A percentile compares a stretch with the other conserved stretches of the same genome.
These are phyloP conservation scores for Aythya fuligula DNA, from an alignment of 2,797 vertebrate species.

Conservation along the genomic window DNA sequence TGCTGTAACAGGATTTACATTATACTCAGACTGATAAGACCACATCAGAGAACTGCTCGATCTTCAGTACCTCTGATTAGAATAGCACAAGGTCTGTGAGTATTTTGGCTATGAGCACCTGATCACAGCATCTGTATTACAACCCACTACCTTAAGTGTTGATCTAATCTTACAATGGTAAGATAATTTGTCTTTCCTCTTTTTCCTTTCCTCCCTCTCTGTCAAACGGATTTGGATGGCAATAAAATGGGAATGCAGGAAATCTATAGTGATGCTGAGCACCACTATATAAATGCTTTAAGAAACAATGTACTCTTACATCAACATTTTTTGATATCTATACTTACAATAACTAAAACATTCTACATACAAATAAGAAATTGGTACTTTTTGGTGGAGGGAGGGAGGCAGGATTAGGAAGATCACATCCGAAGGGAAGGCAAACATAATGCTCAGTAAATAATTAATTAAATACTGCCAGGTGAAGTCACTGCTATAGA, in stretches of 20 bases:
- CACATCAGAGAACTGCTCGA: constrained; percentile 75
- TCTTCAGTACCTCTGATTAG: constrained; percentile 72
- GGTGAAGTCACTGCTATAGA: constrained; percentile 30
- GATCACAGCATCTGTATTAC: constrained; percentile 68
- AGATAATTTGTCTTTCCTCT: constrained; percentile 33
- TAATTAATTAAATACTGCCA: constrained; percentile 12
- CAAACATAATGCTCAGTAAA: not conserved
- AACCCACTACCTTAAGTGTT: constrained; percentile 49
- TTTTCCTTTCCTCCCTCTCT: not conserved
- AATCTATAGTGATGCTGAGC: not conserved
- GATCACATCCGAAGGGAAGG: not conserved
- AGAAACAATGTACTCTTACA: not conserved
- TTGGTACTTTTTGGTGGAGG: not conserved
- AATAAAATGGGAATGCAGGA: not conserved
- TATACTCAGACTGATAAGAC: constrained; percentile 80
- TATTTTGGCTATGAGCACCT: constrained; percentile 51
- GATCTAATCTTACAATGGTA: constrained; percentile 13
- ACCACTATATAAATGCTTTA: rapidly evolving
- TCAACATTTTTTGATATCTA: not conserved
- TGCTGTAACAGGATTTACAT: constrained; percentile 81
- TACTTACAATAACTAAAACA: not conserved
- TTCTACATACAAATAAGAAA: not conserved
- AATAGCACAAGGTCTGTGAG: constrained; percentile 32
- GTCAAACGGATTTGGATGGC: not conserved
- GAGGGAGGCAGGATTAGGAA: not conserved